These are phyloP conservation scores for Apaloderma vittatum DNA, from an alignment of 2,113 vertebrate species.

Conservation along the genomic window DNA sequence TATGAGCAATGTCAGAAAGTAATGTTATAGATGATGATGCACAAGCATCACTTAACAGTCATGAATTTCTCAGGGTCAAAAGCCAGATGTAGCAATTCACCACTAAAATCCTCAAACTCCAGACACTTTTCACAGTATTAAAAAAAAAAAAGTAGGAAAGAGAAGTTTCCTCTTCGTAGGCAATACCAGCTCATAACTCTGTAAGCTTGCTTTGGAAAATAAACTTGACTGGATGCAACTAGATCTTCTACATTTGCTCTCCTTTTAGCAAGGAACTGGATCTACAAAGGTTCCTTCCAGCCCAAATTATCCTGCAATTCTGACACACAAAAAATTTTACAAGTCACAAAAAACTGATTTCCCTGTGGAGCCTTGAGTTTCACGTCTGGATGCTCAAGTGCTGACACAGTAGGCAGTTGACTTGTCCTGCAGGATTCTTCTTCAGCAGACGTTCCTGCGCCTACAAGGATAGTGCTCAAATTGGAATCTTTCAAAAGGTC, in stretches of 20 bases:
- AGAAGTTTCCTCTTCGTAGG: neutral
- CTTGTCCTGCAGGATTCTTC: neutral
- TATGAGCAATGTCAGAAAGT: neutral
- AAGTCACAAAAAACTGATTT: neutral
- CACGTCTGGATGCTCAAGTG: neutral
- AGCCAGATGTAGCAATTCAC: neutral
- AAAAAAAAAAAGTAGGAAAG: neutral
- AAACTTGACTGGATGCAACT: neutral
- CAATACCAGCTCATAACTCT: neutral
- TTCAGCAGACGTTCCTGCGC: neutral
- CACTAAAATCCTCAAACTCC: neutral
- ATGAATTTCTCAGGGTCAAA: neutral
- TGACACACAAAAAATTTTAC: neutral
- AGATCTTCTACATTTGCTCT: neutral
- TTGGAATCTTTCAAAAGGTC: neutral
- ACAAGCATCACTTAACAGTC: neutral
- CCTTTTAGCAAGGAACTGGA: neutral
- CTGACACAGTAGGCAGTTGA: neutral
- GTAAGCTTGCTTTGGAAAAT: neutral
- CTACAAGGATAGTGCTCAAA: neutral
- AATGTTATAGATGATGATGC: neutral
- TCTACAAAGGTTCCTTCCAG: neutral
- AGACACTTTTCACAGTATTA: neutral
- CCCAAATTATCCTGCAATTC: neutral
- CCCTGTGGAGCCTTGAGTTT: neutral